Evolutionary conservation across 2,113 vertebrate species (phyloP).

Genomic region (Axis porcinus): DNA sequence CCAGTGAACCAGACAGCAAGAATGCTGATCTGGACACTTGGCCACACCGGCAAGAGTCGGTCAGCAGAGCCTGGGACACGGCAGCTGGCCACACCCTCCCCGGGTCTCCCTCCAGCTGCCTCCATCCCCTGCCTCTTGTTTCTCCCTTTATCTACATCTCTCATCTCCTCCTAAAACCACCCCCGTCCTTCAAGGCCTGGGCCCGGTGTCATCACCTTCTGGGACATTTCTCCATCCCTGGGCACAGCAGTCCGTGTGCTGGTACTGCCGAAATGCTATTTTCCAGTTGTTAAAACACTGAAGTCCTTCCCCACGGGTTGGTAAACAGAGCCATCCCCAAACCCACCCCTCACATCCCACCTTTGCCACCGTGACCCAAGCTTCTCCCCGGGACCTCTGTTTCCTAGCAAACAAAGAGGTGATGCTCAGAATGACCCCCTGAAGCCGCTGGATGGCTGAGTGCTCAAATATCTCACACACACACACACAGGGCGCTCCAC

Average conservation of each 20-base stretch:
- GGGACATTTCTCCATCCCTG: neutral
- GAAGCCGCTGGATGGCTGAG: rapidly evolving
- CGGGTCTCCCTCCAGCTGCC: neutral
- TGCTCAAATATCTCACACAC: neutral
- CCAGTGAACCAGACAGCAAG: no score
- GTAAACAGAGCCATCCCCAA: neutral
- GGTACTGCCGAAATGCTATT: rapidly evolving
- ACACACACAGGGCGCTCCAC: rapidly evolving
- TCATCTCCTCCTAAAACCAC: neutral
- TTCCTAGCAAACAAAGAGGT: neutral
- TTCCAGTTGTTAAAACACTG: neutral
- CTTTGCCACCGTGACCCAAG: no score
- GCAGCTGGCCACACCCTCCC: rapidly evolving
- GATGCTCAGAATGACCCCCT: neutral
- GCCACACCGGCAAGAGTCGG: rapidly evolving
- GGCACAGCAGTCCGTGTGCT: neutral
- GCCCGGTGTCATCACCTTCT: neutral
- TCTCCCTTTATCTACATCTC: neutral
- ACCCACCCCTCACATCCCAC: rapidly evolving
- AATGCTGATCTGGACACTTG: rapidly evolving
- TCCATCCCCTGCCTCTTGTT: neutral
- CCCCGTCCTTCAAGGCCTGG: neutral
- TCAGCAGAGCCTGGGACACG: neutral
- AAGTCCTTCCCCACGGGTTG: neutral
- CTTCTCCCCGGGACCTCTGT: neutral